Percentiles rank a stretch among this genome's conserved stretches.
Evolutionary conservation across 2,888 invertebrate species (phyloP).

Genomic region (Lasioglossum villosulum): DNA sequence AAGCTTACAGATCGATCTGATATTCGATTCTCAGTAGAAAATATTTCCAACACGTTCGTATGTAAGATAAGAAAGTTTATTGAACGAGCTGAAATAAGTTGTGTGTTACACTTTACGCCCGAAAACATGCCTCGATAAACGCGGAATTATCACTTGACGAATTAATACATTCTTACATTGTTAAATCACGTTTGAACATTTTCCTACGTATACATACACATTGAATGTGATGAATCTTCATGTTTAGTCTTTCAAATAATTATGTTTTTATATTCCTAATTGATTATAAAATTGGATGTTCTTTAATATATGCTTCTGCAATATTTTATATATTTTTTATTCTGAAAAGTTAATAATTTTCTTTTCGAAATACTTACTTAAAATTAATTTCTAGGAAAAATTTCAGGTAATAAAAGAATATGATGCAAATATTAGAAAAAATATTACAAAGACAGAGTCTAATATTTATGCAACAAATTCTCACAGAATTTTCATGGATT

Average conservation of each 20-base stretch:
- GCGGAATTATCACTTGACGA: conserved; percentile 14
- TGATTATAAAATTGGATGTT: not conserved
- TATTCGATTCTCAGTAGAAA: conserved; percentile 78
- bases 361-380: not conserved
- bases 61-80: conserved; percentile 61
- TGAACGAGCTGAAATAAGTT: conserved; percentile 48
- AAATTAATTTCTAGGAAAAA: not conserved
- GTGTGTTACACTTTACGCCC: conserved; percentile 33
- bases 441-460: not conserved
- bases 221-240: not conserved
- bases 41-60: conserved; percentile 81
- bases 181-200: conserved; percentile 1
- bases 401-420: not conserved
- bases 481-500: not conserved
- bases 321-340: not conserved
- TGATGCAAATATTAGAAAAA: not conserved
- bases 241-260: not conserved
- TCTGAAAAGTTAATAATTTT: not conserved
- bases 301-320: not conserved
- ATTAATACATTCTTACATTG: conserved; percentile 28
- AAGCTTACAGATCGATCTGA: conserved; percentile 86
- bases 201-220: not conserved
- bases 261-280: not conserved
- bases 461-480: not conserved
- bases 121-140: conserved; percentile 35